Base-by-base conservation (phyloP, 1,140 invertebrate genomes). In the Hyles vespertilio region DNA sequence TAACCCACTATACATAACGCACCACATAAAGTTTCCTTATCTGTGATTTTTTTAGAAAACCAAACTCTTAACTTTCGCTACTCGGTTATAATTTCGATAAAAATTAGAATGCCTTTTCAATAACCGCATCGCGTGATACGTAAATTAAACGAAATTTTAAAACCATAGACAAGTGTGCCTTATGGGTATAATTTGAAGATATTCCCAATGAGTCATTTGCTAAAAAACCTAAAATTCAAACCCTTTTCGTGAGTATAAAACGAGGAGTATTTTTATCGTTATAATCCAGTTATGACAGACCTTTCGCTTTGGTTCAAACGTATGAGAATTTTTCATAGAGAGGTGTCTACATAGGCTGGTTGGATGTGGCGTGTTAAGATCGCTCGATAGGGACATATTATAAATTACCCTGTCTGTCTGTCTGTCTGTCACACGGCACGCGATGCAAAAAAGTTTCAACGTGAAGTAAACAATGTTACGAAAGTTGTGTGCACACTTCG, bases 371-470 rank as follows among this genome's bases (percentile, higher is more conserved):
- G 78, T 86, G 83, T 60, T 63, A 63, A 81, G 80, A 86, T 86
- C 74, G 70, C 56, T 52, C 67, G 83, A 86, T 86, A 86, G 73
- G 72, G 76, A 79, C 81, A 79, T 81, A 80, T 82, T 84, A 82
- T 86, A 86, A 84, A 86, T 86, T 82, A 70, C 72, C 71, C 79
- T 71, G 79, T 81, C 79, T 70, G 77, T 77, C 73, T 74, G 76
- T 77, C 70, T 81, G 78, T 76, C 77, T 84, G 77, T 81, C 76
- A 76, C 70, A 61, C 40, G 46, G 65, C 83, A 86, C 83, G 83
- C 83, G 79, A 86, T 79, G 79, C 76, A 79, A 86, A 84, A 84
- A 86, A 81, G 58, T 80, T 74, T 52, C 36, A 40, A 40, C 53
- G 47, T 56, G 32, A 34, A 51, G 53, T 43, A 51, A 56, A 55